Percentiles rank a stretch among this genome's conserved stretches.
Conservation (phyloP, 1,140 invertebrate genomes). For the Calycopis cecrops region DNA sequence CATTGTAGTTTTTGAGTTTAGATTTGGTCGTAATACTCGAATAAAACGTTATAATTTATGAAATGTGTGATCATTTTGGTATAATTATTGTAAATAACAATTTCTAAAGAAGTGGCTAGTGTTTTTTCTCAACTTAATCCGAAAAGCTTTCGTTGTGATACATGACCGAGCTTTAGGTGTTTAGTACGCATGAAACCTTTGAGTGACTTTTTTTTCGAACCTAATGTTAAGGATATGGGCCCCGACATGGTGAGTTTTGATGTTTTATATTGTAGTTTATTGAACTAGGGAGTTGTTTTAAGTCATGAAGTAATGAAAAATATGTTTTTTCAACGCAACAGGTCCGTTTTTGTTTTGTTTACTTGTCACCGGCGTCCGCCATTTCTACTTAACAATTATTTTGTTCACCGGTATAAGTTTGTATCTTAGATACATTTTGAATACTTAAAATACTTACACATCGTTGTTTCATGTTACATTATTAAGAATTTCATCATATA, state of each 20-base stretch:
- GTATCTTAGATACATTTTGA: neutral
- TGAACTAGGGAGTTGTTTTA: slow-evolving; percentile 44
- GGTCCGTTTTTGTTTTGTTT: slow-evolving; percentile 74
- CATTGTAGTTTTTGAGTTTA: slow-evolving; percentile 65
- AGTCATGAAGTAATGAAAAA: slow-evolving; percentile 56
- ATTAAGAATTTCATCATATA: neutral
- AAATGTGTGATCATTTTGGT: slow-evolving; percentile 49
- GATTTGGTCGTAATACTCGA: slow-evolving; percentile 49
- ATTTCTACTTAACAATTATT: slow-evolving; percentile 61
- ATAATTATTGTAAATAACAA: slow-evolving; percentile 36
- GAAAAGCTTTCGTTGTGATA: slow-evolving; percentile 56
- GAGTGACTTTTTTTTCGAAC: slow-evolving; percentile 81
- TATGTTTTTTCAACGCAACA: slow-evolving; percentile 56
- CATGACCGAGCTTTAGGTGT: slow-evolving; percentile 63
- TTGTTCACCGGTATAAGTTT: slow-evolving; percentile 47
- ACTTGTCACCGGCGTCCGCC: slow-evolving; percentile 74
- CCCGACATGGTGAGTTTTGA: slow-evolving; percentile 81
- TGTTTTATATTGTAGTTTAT: slow-evolving; percentile 35
- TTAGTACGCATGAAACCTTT: slow-evolving; percentile 81
- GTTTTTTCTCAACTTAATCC: slow-evolving; percentile 40
- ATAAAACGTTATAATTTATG: slow-evolving; percentile 47
- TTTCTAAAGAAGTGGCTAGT: slow-evolving; percentile 36
- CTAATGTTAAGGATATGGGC: slow-evolving; percentile 85
- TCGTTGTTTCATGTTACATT: slow-evolving; percentile 15
- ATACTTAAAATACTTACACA: slow-evolving; percentile 17